These are phyloP conservation scores for Fregata magnificens DNA, from an alignment of 2,113 vertebrate genomes.

Conservation along the genomic window DNA sequence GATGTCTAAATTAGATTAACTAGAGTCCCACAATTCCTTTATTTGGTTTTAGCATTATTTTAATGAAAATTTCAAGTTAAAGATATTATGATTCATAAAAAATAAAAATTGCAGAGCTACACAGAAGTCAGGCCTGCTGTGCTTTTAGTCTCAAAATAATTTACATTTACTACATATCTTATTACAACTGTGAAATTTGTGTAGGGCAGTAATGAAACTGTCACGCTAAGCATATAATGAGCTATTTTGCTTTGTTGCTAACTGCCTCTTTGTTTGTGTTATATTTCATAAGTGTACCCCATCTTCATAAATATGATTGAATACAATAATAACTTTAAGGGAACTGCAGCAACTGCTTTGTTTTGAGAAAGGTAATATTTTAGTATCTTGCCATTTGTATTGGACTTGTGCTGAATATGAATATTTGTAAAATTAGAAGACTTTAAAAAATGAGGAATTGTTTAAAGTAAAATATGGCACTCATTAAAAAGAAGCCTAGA, in stretches of 20 bases:
- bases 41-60: not conserved
- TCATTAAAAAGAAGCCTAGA: not conserved
- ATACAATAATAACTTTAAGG: slow-evolving; percentile 64
- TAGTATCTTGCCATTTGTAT: not conserved
- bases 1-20: not conserved
- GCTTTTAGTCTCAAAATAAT: slow-evolving; percentile 62
- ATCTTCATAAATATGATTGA: slow-evolving; percentile 72
- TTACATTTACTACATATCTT: slow-evolving; percentile 61
- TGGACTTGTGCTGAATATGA: not conserved
- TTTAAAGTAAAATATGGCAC: not conserved
- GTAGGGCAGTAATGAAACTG: slow-evolving; percentile 66
- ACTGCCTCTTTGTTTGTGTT: slow-evolving; percentile 61
- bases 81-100: slow-evolving; percentile 50
- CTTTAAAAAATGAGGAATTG: not conserved
- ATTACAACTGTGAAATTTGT: slow-evolving; percentile 66
- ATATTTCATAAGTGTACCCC: slow-evolving; percentile 32
- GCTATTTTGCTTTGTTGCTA: slow-evolving; percentile 62
- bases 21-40: not conserved
- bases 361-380: slow-evolving; percentile 24
- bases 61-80: slow-evolving; percentile 2
- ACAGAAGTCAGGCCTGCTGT: slow-evolving; percentile 17
- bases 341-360: slow-evolving; percentile 22
- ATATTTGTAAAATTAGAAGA: not conserved
- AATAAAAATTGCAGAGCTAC: not conserved
- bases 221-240: slow-evolving; percentile 60